Conservation (phyloP, 1,140 invertebrate species). For the Diplogasteroides magnus region DNA sequence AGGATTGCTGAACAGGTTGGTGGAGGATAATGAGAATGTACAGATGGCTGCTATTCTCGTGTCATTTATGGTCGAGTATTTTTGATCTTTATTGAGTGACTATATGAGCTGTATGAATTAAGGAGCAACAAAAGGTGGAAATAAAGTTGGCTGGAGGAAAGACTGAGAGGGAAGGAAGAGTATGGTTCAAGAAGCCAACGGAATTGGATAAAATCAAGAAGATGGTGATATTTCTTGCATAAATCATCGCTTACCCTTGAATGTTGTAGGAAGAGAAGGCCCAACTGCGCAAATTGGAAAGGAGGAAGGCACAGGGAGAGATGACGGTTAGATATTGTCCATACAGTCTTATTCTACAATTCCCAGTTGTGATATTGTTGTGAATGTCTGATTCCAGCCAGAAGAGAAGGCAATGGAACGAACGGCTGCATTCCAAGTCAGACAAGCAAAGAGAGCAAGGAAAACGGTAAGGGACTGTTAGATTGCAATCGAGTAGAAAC, state of each 20-base stretch:
- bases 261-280: conserved; percentile 20
- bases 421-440: conserved; percentile 28
- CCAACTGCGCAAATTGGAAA: conserved; percentile 24
- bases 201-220: conserved; percentile 14
- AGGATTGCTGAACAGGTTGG: conserved; percentile 71
- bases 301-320: neutral
- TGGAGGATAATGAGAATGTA: neutral
- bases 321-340: neutral
- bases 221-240: no score
- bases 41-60: no score
- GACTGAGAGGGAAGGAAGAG: conserved; percentile 58
- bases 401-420: conserved; percentile 10
- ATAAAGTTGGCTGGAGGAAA: conserved; percentile 66
- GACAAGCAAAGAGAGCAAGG: conserved; percentile 21
- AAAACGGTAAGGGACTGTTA: conserved; percentile 34
- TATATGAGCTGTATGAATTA: neutral
- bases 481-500: neutral
- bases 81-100: no score
- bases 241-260: no score
- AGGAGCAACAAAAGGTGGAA: conserved; percentile 71
- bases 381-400: conserved; percentile 24
- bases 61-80: no score
- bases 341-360: no score
- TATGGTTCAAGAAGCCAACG: conserved; percentile 77
- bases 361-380: neutral